phyloP scores from a whole-genome alignment of 2,797 vertebrate species.

The Adrianichthys oophorus region DNA sequence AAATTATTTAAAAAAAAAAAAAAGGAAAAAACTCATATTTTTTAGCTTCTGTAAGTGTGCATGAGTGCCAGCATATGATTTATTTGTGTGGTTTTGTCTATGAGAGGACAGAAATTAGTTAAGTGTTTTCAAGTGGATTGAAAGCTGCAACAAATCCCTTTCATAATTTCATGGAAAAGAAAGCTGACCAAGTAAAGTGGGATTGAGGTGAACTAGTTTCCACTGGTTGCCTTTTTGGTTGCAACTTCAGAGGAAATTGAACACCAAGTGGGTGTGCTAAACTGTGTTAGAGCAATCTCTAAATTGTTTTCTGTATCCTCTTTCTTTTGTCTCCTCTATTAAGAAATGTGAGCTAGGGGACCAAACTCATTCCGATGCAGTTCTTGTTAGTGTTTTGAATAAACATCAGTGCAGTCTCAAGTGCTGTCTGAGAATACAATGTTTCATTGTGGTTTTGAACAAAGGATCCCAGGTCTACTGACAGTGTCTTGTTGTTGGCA shows the following conservation, averaged over 20 bases:
- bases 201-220: slow-evolving; percentile 62
- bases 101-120: slow-evolving; percentile 76
- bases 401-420: slow-evolving; percentile 69
- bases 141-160: slow-evolving; percentile 77
- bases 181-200: slow-evolving; percentile 71
- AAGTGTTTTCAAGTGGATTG: slow-evolving; percentile 82
- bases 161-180: slow-evolving; percentile 75
- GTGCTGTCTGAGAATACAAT: slow-evolving; percentile 73
- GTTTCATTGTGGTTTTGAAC: slow-evolving; percentile 66
- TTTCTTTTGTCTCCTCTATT: slow-evolving; percentile 10
- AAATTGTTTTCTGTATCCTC: not conserved
- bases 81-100: slow-evolving; percentile 56
- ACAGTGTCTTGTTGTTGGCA: slow-evolving; percentile 60
- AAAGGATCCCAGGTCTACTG: slow-evolving; percentile 66
- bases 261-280: slow-evolving; percentile 50
- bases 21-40: slow-evolving; percentile 34
- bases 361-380: slow-evolving; percentile 53
- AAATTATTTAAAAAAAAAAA: slow-evolving; percentile 40
- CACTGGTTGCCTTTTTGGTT: slow-evolving; percentile 64
- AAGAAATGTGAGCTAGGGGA: slow-evolving; percentile 27
- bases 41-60: slow-evolving; percentile 12
- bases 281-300: slow-evolving; percentile 20
- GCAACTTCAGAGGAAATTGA: slow-evolving; percentile 58
- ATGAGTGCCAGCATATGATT: slow-evolving; percentile 11
- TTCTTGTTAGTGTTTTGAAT: slow-evolving; percentile 68